Conservation (phyloP, 2,888 invertebrate genomes). For the Aethes cnicana region DNA sequence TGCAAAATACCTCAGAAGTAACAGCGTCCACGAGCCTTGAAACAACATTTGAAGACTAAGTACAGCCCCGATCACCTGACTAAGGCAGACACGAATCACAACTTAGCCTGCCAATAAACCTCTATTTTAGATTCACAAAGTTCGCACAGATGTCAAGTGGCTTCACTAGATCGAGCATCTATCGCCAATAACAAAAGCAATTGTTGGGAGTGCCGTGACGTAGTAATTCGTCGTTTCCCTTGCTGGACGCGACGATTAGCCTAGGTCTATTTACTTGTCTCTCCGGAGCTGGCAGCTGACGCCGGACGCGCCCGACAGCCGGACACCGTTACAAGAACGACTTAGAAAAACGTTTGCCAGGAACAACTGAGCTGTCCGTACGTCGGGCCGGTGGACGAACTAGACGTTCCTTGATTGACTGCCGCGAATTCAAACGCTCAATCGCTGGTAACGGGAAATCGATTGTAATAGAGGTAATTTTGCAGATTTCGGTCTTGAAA, state of each 20-base stretch:
- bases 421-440: slow-evolving; percentile 34
- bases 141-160: slow-evolving; percentile 49
- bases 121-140: slow-evolving; percentile 31
- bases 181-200: slow-evolving; percentile 72
- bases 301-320: slow-evolving; percentile 73
- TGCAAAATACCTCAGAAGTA: neutral
- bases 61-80: slow-evolving; percentile 15
- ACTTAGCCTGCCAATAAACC: slow-evolving; percentile 8
- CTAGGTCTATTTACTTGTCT: slow-evolving; percentile 80
- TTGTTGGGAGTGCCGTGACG: slow-evolving; percentile 73
- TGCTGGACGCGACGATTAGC: slow-evolving; percentile 77
- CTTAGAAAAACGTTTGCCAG: slow-evolving; percentile 80
- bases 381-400: slow-evolving; percentile 51
- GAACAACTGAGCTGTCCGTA: slow-evolving; percentile 57
- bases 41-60: slow-evolving; percentile 15
- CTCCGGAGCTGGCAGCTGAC: slow-evolving; percentile 78
- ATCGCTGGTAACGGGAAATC: slow-evolving; percentile 38
- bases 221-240: slow-evolving; percentile 80
- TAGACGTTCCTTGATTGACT: slow-evolving; percentile 57
- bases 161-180: slow-evolving; percentile 54
- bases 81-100: slow-evolving; percentile 10
- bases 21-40: slow-evolving; percentile 5
- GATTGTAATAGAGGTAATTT: slow-evolving; percentile 18
- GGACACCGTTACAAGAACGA: slow-evolving; percentile 76
- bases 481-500: neutral